phyloP scores from a whole-genome alignment of 2,113 vertebrate genomes.

The Tonatia bakeri region DNA sequence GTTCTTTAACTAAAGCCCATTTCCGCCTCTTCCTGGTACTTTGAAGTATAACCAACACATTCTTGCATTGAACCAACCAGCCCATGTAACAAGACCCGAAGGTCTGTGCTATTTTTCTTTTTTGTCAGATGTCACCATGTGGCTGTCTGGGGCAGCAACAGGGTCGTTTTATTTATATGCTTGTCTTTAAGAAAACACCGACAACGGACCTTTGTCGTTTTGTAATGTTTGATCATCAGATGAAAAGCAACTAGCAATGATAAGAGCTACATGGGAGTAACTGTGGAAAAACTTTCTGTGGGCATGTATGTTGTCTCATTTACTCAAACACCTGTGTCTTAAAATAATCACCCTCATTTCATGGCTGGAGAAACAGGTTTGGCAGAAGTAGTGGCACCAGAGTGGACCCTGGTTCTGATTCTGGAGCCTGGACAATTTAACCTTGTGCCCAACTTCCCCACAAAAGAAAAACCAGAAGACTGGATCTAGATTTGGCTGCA shows the following conservation, averaged over 20 bases:
- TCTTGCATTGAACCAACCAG: background rate
- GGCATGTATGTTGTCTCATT: accelerated
- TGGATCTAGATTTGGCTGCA: background rate
- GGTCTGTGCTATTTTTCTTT: background rate
- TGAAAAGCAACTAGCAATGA: background rate
- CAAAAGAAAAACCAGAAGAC: background rate
- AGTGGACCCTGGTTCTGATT: background rate
- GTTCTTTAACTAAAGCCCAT: background rate
- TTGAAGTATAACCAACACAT: background rate
- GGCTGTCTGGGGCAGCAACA: no score
- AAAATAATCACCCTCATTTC: background rate
- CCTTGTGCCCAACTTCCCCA: background rate
- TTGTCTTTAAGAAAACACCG: background rate
- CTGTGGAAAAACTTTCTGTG: no score
- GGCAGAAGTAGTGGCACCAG: background rate
- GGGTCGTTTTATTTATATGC: background rate
- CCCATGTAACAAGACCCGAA: no score
- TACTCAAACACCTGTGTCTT: background rate
- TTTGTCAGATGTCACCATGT: background rate
- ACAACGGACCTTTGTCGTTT: no score
- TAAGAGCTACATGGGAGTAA: accelerated
- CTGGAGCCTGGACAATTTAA: background rate
- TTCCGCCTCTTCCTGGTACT: background rate
- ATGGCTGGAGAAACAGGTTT: background rate
- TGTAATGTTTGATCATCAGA: background rate